Percentiles rank a stretch among this genome's conserved stretches.
phyloP scores from a whole-genome alignment of 2,888 invertebrate species.

The Agonopterix alstromeriana region DNA sequence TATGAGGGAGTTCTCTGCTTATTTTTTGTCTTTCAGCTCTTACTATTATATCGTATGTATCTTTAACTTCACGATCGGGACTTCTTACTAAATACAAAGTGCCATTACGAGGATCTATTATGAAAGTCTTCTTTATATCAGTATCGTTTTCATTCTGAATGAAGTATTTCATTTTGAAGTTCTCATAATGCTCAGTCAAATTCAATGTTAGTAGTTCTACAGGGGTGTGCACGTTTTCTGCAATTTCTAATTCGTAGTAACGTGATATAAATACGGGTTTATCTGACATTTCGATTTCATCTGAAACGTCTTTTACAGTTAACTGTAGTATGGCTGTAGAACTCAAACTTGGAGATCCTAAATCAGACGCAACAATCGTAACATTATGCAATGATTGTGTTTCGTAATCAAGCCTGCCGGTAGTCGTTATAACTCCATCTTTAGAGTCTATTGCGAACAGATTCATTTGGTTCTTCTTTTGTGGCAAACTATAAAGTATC shows the following conservation, averaged over 20 bases:
- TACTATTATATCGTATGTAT: constrained; percentile 77
- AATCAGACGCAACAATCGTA: constrained; percentile 88
- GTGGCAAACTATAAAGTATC: constrained; percentile 85
- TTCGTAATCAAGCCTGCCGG: constrained; percentile 84
- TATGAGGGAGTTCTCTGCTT: constrained; percentile 82
- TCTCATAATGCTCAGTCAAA: constrained; percentile 80
- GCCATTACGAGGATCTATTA: constrained; percentile 86
- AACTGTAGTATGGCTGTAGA: constrained; percentile 85
- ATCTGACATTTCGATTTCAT: constrained; percentile 66
- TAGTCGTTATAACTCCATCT: constrained; percentile 88
- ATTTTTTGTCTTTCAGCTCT: constrained; percentile 74
- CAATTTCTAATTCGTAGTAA: constrained; percentile 89
- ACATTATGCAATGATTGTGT: constrained; percentile 81
- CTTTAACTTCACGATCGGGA: constrained; percentile 84
- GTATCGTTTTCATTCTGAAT: constrained; percentile 78
- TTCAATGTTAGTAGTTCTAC: constrained; percentile 85
- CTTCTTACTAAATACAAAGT: constrained; percentile 83
- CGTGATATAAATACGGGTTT: constrained; percentile 78
- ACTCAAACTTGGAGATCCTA: constrained; percentile 89
- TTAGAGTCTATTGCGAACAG: constrained; percentile 90
- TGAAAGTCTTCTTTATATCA: constrained; percentile 79
- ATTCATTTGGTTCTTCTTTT: constrained; percentile 78
- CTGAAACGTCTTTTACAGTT: constrained; percentile 81
- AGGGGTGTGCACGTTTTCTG: constrained; percentile 88
- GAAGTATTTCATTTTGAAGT: constrained; percentile 80